phyloP scores from a whole-genome alignment of 2,888 invertebrate species.

The Blera fallax region DNA sequence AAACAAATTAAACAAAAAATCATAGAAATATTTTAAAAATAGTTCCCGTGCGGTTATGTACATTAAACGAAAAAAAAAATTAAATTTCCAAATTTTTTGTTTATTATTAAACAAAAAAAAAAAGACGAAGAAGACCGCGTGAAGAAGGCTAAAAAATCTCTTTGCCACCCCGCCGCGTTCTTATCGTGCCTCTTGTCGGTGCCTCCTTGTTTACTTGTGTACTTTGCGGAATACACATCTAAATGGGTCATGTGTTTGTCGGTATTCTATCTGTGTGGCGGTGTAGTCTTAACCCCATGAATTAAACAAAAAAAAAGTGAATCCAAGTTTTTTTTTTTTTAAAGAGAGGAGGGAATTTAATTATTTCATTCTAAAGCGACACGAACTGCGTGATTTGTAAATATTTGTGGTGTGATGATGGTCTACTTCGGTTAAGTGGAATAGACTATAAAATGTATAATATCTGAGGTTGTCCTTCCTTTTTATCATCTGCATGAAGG shows the following conservation, averaged over 20 bases:
- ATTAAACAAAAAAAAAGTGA: background rate
- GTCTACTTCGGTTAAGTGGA: background rate
- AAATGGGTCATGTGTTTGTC: conserved; percentile 23
- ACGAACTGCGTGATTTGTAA: conserved; percentile 41
- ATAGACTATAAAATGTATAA: background rate
- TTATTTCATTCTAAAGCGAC: conserved; percentile 15
- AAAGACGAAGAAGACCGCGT: background rate
- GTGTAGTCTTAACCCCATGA: background rate
- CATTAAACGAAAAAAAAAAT: background rate
- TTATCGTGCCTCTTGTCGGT: background rate
- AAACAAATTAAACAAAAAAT: background rate
- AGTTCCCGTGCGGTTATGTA: background rate
- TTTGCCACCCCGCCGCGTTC: conserved; percentile 1
- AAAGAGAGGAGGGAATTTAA: background rate
- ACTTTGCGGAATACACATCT: background rate
- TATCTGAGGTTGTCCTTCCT: background rate
- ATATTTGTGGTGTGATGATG: conserved; percentile 19
- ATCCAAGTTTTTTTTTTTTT: background rate
- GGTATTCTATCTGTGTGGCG: background rate
- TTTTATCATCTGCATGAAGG: background rate
- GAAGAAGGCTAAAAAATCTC: background rate
- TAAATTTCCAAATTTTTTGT: conserved; percentile 27
- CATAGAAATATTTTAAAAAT: background rate
- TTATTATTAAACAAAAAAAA: conserved; percentile 31
- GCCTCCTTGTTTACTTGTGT: background rate